Conservation (phyloP, 2,888 invertebrate genomes). For the Drosophila borealis region DNA sequence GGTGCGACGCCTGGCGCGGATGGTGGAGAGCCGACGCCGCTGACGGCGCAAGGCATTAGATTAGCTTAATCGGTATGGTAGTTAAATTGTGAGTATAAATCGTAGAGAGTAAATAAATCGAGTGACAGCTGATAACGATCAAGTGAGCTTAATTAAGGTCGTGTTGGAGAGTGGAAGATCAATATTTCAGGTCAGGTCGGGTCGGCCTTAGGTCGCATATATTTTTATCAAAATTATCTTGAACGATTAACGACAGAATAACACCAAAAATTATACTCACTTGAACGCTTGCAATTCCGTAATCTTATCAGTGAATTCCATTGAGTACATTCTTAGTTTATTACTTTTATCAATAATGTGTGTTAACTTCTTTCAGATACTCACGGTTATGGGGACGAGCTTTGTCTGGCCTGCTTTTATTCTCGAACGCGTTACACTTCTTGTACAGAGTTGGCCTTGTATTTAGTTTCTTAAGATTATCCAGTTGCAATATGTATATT, state of each 20-base stretch:
- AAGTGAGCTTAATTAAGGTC: too few relatives aligned
- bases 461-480: slow-evolving; percentile 48
- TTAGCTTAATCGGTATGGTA: slow-evolving; percentile 51
- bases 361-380: slow-evolving; percentile 42
- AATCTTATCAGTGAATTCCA: too few relatives aligned
- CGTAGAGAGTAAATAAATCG: too few relatives aligned
- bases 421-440: slow-evolving; percentile 40
- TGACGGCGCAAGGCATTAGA: slow-evolving; percentile 43
- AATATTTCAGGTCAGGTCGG: too few relatives aligned
- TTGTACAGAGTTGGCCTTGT: slow-evolving; percentile 65
- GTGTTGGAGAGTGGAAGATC: too few relatives aligned
- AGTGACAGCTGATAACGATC: too few relatives aligned
- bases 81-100: slow-evolving; percentile 66
- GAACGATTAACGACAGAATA: too few relatives aligned
- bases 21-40: slow-evolving; percentile 64
- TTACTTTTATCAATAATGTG: not conserved
- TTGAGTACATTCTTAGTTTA: too few relatives aligned
- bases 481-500: slow-evolving; percentile 70
- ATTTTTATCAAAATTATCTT: too few relatives aligned
- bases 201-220: too few relatives aligned
- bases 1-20: slow-evolving; percentile 68
- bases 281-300: too few relatives aligned
- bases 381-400: slow-evolving; percentile 65
- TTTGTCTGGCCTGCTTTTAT: slow-evolving; percentile 54
- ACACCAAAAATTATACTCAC: too few relatives aligned